These are phyloP conservation scores for Drosophila barbarae DNA, from an alignment of 2,888 invertebrate species.

Conservation along the genomic window DNA sequence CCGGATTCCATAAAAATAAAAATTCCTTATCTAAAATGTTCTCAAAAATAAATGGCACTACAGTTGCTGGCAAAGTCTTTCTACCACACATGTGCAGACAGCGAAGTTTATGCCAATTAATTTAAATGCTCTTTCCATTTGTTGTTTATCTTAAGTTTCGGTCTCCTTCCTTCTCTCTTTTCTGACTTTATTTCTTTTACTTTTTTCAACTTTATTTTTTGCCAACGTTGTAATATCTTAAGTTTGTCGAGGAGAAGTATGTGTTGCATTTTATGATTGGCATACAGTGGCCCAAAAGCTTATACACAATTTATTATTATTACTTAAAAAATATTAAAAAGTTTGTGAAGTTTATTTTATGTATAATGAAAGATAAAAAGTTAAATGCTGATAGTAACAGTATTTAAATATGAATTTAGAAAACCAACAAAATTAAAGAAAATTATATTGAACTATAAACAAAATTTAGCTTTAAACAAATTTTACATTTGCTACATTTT, in stretches of 20 bases:
- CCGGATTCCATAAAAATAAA: slow-evolving; percentile 10
- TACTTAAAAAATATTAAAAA: not conserved
- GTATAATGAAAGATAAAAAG: not conserved
- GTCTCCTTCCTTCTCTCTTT: slow-evolving; percentile 5
- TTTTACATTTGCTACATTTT: not conserved
- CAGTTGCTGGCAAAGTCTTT: slow-evolving; percentile 1
- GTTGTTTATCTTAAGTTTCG: slow-evolving; percentile 57
- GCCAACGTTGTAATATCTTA: slow-evolving; percentile 15
- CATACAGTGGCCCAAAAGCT: slow-evolving; percentile 9
- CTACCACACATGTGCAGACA: slow-evolving; percentile 14
- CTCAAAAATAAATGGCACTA: slow-evolving; percentile 2
- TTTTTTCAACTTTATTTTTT: slow-evolving; percentile 43
- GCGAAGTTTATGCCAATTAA: slow-evolving; percentile 56
- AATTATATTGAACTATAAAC: too few relatives aligned
- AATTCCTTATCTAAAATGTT: slow-evolving; percentile 13
- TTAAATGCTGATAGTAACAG: not conserved
- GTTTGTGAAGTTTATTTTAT: not conserved
- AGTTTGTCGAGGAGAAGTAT: slow-evolving; percentile 20
- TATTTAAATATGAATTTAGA: not conserved
- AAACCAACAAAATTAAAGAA: not conserved
- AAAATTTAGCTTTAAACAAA: not conserved
- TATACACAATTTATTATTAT: not conserved
- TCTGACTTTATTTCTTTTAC: slow-evolving; percentile 21
- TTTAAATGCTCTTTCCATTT: slow-evolving; percentile 54
- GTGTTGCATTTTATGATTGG: slow-evolving; percentile 38